Evolutionary conservation across 2,888 invertebrate species (phyloP), one percentile per base, ranked within the genome.

Genomic region (Hirtodrosophila cameraria): DNA sequence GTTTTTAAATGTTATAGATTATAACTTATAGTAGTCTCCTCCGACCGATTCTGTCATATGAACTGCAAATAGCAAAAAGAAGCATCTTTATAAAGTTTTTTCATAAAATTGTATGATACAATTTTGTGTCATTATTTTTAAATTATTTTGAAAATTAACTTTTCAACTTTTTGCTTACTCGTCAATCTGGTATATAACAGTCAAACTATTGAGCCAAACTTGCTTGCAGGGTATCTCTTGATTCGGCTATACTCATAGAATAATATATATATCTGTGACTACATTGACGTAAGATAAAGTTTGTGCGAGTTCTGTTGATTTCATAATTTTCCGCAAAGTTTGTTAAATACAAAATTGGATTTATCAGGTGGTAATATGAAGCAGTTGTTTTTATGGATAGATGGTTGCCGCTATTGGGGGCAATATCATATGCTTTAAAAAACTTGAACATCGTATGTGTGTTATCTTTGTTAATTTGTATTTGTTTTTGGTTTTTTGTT

Each of bases 381-480:
- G 70, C 42, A 52, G 69, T 58, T 64, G 63, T 55, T 48, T 46
- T 35, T 28, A 25, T 48, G 8, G 11, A 1, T 39, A 16, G 18
- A 20, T 35, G 23, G 11, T 38, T 27, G 20, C 4, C 12, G 27
- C 2, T 23, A 28, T 57, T 42, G 42, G 7, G 12, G 31, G n/a
- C 54, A 49, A 33, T 41, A 55, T 48, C 49, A 58, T 20, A 8
- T n/a, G 43, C 11, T 16, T 31, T 33, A 23, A 20, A 30, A 13
- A 38, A 23, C n/a, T 45, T 15, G 16, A 27, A 23, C 15, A 27
- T 41, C 28, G 12, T 12, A 23, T 8, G 23, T 16, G 25, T 36
- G 28, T 64, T 69, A 69, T 69, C 70, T 18, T 43, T 64, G 35
- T 58, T 42, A 27, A 48, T 15, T 9, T 61, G 27, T 38, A 50